Evolutionary conservation across 2,888 invertebrate species (phyloP).

Genomic region (Agrotis exclamationis): DNA sequence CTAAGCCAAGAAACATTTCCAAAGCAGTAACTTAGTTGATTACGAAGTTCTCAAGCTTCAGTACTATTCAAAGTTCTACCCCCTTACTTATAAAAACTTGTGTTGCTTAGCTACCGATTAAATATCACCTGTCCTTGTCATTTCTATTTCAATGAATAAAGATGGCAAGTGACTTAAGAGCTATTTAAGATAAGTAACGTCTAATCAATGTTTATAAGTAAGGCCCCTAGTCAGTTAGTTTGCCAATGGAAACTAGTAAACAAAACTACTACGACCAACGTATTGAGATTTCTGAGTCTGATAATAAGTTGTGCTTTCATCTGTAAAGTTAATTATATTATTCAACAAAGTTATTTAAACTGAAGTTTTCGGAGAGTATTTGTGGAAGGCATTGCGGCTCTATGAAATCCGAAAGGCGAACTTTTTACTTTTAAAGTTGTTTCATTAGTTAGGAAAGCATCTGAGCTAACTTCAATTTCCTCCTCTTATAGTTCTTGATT

Average conservation of each 20-base stretch:
- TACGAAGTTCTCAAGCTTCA: conserved; percentile 7
- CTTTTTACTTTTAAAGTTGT: not conserved
- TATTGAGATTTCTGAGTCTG: conserved; percentile 24
- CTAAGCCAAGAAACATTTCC: not conserved
- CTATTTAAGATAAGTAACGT: no score
- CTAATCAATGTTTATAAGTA: no score
- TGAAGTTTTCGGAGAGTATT: not conserved
- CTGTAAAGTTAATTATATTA: conserved; percentile 14
- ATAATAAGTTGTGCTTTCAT: conserved; percentile 17
- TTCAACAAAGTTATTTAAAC: conserved; percentile 14
- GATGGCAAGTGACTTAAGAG: no score
- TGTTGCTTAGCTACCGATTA: no score
- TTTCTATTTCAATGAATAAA: no score
- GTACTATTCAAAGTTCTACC: conserved; percentile 31
- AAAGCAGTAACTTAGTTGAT: conserved; percentile 5
- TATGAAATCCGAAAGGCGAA: not conserved
- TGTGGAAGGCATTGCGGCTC: not conserved
- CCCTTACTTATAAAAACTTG: no score
- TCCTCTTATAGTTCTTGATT: not conserved
- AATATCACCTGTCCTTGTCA: no score
- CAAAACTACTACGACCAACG: conserved; percentile 9
- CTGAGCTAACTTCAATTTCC: not conserved
- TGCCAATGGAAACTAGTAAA: conserved; percentile 4
- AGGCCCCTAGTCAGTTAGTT: conserved; percentile 22
- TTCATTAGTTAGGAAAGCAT: not conserved